phyloP scores from a whole-genome alignment of 2,797 vertebrate genomes.

The Gymnothorax javanicus region DNA sequence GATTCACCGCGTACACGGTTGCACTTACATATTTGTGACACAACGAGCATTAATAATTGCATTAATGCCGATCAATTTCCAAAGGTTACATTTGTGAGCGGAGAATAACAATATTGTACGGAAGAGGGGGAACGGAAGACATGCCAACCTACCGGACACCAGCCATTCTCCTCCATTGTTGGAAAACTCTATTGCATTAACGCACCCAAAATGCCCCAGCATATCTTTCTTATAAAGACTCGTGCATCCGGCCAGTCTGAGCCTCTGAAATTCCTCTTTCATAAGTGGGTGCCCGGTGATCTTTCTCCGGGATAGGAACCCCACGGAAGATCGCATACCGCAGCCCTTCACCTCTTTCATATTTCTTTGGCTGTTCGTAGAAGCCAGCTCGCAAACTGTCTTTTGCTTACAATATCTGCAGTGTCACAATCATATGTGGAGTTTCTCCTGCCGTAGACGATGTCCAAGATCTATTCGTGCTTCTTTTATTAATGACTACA shows the following conservation, averaged over 20 bases:
- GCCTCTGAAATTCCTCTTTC: conserved; percentile 93
- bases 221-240: conserved; percentile 96
- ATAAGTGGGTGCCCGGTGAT: conserved; percentile 86
- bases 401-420: conserved; percentile 27
- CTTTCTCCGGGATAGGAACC: conserved; percentile 91
- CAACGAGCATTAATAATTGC: neutral
- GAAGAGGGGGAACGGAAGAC: conserved; percentile 34
- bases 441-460: conserved; percentile 11
- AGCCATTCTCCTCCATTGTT: conserved; percentile 97
- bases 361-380: conserved; percentile 36
- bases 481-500: conserved; percentile 48
- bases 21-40: neutral
- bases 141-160: conserved; percentile 87
- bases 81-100: neutral
- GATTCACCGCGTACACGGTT: neutral
- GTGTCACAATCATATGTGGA: conserved; percentile 11
- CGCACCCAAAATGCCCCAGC: conserved; percentile 97
- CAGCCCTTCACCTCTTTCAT: conserved; percentile 86
- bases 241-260: conserved; percentile 87
- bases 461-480: neutral
- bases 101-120: conserved; percentile 13
- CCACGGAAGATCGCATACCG: conserved; percentile 90
- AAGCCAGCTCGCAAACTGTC: neutral
- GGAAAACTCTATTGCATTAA: conserved; percentile 99
- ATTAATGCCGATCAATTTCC: neutral